Evolutionary conservation across 1,140 invertebrate genomes (phyloP), one percentile per base, ranked within the genome.

Genomic region (Archivesica marissinica): DNA sequence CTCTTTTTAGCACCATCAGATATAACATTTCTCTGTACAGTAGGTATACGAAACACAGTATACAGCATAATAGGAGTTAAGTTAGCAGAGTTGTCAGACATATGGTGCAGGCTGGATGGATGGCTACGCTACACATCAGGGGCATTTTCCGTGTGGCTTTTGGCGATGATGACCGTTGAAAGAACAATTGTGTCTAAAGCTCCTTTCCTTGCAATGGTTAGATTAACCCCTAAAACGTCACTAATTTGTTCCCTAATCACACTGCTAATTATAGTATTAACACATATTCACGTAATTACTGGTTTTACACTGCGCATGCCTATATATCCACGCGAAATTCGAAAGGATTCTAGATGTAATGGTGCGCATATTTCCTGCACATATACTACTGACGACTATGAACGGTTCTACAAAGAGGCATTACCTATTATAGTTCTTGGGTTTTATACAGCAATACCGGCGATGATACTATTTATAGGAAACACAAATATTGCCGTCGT

Each of bases 131-230:
- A 23, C 20, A 44, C 39, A 6, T 39, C 64, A 68, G 64, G 33
- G 6, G 64, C 33, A 7, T 68, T 68, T 23, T 68, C 64, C 33
- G 33, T 68, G 7, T 68, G 64, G 64, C 20, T 68, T 6, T 28
- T 68, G 7, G 64, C 41, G 35, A 25, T 68, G 35, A 23, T 68
- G 33, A 68, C 64, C 3, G n/a, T 68, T 39, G 64, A 68, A 44
- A 35, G 30, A 25, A 35, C 41, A 6, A 2, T 38, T 39, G 17
- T 68, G 30, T 38, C 33, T 2, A 38, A 39, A n/a, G 9, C 20
- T 6, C 20, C 7, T 28, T 6, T 39, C 3, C 1, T 38, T 35
- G 11, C 30, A 1, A 39, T 4, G 7, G n/a, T 4, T 6, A 44
- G 41, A 38, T 38, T 68, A 35, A 38, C 64, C 9, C 35, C 35